Percentiles rank a stretch among this genome's conserved stretches.
Evolutionary conservation across 2,113 vertebrate genomes (phyloP).

Genomic region (Glaucidium brasilianum): DNA sequence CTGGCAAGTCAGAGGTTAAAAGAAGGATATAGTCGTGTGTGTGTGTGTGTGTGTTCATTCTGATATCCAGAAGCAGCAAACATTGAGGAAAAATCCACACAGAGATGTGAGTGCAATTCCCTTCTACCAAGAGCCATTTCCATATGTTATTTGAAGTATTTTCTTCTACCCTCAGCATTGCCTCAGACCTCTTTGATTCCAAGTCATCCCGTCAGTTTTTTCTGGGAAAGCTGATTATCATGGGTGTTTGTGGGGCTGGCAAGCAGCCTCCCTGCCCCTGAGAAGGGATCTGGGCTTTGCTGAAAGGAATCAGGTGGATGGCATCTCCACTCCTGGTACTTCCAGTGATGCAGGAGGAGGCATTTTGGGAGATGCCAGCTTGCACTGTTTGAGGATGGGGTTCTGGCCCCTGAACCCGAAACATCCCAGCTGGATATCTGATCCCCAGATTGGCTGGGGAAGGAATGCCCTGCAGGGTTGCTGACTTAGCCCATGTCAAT

Average conservation of each 20-base stretch:
- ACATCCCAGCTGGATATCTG: background rate
- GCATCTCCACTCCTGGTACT: background rate
- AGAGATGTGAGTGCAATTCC: background rate
- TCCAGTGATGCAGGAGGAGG: background rate
- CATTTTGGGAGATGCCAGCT: background rate
- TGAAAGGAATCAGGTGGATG: background rate
- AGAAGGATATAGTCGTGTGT: background rate
- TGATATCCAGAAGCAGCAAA: background rate
- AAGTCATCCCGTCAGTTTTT: background rate
- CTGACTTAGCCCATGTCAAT: background rate
- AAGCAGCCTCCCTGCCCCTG: background rate
- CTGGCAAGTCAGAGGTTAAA: background rate
- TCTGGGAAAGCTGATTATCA: background rate
- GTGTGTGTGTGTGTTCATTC: fast-evolving
- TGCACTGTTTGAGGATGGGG: background rate
- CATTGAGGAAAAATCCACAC: background rate
- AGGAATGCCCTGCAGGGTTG: background rate
- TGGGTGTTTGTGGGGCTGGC: background rate
- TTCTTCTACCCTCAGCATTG: background rate
- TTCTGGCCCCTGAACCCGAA: background rate
- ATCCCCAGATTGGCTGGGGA: background rate
- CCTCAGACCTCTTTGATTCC: background rate
- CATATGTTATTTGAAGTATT: background rate
- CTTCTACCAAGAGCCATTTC: background rate
- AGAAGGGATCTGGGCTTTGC: background rate